Evolutionary conservation across 2,797 vertebrate species (phyloP), one percentile per base, ranked within the genome.

Genomic region (Catharus ustulatus): DNA sequence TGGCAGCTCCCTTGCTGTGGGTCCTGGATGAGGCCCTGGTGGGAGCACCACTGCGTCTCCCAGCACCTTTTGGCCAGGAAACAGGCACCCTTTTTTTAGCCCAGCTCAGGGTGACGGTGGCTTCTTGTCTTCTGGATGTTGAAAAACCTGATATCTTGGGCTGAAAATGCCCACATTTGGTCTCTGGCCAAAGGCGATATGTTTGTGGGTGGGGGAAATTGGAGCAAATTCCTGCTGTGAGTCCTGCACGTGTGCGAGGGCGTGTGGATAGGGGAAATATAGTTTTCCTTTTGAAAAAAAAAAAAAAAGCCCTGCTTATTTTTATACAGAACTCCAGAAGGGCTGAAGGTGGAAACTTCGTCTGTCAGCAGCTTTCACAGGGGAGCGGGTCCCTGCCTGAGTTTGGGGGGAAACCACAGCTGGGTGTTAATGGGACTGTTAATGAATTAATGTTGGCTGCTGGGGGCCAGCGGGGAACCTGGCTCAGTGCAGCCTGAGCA

Each of bases 371-470:
- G 95, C 94, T 94, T 93, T 96, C 95, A 69, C 84, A 86, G 76
- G 94, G 92, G 95, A 96, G 59, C 23, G 2, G 87, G 93, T 94
- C 95, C 95, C 89, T 95, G 95, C 91, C 94, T 93, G 87, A 96
- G 87, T 96, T 90, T 96, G 93, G 94, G 95, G 95, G 95, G 89
- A 96, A 97, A 97, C 95, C 96, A 96, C 95, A 96, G 95, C 91
- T 95, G 95, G 93, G 94, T 97, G 95, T 95, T 97, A 96, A 96
- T 95, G 96, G 94, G 95, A 91, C 94, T 97, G 91, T 96, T 96
- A 97, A 97, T 95, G 96, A 97, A 96, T 96, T 96, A 96, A 96
- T 96, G 89, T 93, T 93, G 92, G 92, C 76, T 94, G 94, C 91
- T 89, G 89, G 85, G 87, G 91, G 80, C 87, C 24, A 0, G 73